Evolutionary conservation across 2,113 vertebrate species (phyloP).

Genomic region (Mellivora capensis): DNA sequence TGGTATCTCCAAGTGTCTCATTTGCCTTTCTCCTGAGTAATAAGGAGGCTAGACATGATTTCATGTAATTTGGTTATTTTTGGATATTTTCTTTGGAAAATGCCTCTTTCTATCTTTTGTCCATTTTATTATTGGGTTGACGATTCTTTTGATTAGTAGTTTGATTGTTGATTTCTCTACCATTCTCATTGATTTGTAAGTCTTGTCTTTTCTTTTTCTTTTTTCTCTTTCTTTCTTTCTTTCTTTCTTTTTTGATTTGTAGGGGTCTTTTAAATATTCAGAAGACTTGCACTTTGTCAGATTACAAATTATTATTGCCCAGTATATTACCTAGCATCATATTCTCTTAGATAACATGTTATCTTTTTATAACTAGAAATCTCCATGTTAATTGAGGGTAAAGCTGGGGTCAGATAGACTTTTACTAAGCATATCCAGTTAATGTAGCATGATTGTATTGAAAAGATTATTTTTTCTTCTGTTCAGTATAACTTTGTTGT

Average conservation of each 20-base stretch:
- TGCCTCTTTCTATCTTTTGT: not conserved
- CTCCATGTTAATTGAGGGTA: not conserved
- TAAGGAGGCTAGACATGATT: not conserved
- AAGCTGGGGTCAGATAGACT: not conserved
- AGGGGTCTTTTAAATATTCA: not conserved
- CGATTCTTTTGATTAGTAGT: not conserved
- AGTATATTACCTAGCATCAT: not conserved
- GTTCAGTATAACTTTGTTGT: not conserved
- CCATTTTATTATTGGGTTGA: not conserved
- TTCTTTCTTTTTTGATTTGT: not conserved
- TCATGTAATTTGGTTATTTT: not conserved
- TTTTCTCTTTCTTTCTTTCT: no score
- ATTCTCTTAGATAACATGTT: not conserved
- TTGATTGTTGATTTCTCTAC: not conserved
- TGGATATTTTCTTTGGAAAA: not conserved
- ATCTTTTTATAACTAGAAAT: constrained; percentile 1
- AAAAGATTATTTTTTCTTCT: not conserved
- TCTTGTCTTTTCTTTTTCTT: not conserved
- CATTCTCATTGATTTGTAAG: not conserved
- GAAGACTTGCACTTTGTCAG: not conserved
- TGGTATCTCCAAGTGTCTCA: not conserved
- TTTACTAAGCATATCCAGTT: not conserved
- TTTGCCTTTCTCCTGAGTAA: not conserved
- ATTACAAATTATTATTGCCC: not conserved
- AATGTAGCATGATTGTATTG: not conserved